Conservation (phyloP, 2,888 invertebrate genomes). For the Drosophila paucipuncta region DNA sequence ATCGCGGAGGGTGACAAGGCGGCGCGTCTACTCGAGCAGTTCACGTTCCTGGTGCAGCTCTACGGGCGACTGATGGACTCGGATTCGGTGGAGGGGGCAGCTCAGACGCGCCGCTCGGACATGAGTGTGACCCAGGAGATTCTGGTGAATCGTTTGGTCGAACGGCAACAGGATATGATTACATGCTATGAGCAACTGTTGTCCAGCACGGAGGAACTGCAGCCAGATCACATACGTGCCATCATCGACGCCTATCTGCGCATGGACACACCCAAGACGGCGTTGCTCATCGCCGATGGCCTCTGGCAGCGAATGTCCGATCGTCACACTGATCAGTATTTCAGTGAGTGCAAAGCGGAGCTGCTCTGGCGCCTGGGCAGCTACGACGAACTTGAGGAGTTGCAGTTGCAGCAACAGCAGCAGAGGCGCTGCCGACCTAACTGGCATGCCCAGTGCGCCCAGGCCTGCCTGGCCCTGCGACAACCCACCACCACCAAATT, state of each 20-base stretch:
- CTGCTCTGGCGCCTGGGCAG: constrained; percentile 94
- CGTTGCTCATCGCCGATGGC: constrained; percentile 91
- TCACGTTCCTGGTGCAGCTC: constrained; percentile 90
- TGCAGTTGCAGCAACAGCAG: constrained; percentile 85
- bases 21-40: constrained; percentile 87
- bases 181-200: constrained; percentile 94
- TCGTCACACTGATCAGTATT: constrained; percentile 87
- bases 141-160: constrained; percentile 93
- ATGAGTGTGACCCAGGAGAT: constrained; percentile 93
- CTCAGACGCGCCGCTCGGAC: constrained; percentile 90
- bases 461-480: constrained; percentile 88
- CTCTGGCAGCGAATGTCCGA: constrained; percentile 88
- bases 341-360: constrained; percentile 91
- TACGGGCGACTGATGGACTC: constrained; percentile 95
- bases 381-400: constrained; percentile 91
- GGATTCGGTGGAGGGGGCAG: constrained; percentile 94
- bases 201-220: constrained; percentile 86
- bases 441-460: constrained; percentile 92
- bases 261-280: constrained; percentile 94
- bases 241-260: constrained; percentile 94
- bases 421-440: constrained; percentile 84
- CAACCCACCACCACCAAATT: constrained; percentile 64
- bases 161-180: constrained; percentile 93
- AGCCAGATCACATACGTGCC: constrained; percentile 86
- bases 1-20: constrained; percentile 87